Evolutionary conservation across 2,888 invertebrate genomes (phyloP).

Genomic region (Drosophila picticornis): DNA sequence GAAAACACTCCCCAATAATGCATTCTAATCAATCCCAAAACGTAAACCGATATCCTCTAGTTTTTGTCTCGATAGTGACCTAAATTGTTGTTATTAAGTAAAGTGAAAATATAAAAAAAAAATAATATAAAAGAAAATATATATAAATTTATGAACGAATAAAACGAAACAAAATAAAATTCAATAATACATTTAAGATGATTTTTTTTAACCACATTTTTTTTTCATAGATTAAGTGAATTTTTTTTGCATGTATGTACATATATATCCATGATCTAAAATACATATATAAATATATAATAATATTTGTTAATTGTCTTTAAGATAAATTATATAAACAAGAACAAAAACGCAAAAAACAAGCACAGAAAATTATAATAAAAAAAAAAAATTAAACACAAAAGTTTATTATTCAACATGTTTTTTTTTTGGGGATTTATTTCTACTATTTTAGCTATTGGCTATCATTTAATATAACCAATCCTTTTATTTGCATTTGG

Average conservation of each 20-base stretch:
- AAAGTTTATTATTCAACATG: conserved; percentile 4
- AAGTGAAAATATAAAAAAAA: conserved; percentile 26
- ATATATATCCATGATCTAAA: conserved; percentile 45
- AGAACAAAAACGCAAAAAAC: conserved; percentile 19
- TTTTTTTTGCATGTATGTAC: conserved; percentile 73
- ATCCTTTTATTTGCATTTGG: not conserved
- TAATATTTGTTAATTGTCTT: conserved; percentile 72
- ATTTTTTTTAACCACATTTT: conserved; percentile 47
- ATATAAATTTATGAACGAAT: conserved; percentile 2
- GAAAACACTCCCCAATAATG: conserved; percentile 23
- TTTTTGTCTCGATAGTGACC: conserved; percentile 56
- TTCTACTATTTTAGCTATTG: not conserved
- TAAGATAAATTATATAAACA: conserved; percentile 71
- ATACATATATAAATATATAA: conserved; percentile 38
- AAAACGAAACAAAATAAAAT: conserved; percentile 2
- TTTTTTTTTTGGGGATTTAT: not conserved
- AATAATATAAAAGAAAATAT: conserved; percentile 3
- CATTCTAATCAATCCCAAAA: conserved; percentile 61
- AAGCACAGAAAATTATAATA: conserved; percentile 33
- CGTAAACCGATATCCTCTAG: conserved; percentile 45
- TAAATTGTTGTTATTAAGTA: conserved; percentile 55
- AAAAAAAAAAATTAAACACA: conserved; percentile 17
- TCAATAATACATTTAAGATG: conserved; percentile 40
- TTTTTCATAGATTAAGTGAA: conserved; percentile 48
- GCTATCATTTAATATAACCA: not conserved